A percentile compares a stretch with the other conserved stretches of the same genome.
phyloP scores from a whole-genome alignment of 2,797 vertebrate genomes.

The Clangula hyemalis region DNA sequence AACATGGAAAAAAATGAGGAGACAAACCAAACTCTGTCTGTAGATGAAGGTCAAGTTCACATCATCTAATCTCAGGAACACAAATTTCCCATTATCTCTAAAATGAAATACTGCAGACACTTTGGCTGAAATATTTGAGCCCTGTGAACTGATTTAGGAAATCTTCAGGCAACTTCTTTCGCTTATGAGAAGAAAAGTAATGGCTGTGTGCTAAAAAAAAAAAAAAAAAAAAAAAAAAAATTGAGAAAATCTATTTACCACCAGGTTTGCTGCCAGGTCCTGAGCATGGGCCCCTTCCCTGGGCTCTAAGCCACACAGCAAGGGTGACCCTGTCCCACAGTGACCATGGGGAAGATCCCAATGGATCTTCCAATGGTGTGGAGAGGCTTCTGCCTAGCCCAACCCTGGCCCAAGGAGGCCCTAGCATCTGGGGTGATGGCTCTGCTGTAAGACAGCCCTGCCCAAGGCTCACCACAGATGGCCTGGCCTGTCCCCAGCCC shows the following conservation, averaged over 20 bases:
- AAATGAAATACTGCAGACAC: not conserved
- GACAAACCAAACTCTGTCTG: not conserved
- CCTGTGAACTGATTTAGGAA: not conserved
- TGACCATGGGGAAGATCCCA: accelerated
- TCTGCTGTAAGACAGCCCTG: not conserved
- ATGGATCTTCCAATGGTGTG: too few relatives aligned
- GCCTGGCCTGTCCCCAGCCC: accelerated
- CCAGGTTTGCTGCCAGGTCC: not conserved
- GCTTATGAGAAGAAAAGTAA: not conserved
- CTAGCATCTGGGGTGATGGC: not conserved
- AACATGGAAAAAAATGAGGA: not conserved
- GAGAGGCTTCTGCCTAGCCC: too few relatives aligned
- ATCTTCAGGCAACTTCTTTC: not conserved
- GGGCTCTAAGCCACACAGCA: accelerated
- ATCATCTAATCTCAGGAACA: not conserved
- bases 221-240: not conserved
- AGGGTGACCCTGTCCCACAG: accelerated
- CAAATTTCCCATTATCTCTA: not conserved
- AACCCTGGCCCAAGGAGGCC: not conserved
- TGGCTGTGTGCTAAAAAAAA: not conserved
- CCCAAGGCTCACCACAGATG: accelerated
- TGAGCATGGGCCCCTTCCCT: too few relatives aligned
- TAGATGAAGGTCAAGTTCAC: conserved; percentile 10
- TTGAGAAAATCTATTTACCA: not conserved
- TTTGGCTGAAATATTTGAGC: not conserved